A percentile compares a stretch with the other conserved stretches of the same genome.
phyloP scores from a whole-genome alignment of 1,140 invertebrate genomes.

The Manduca sexta region DNA sequence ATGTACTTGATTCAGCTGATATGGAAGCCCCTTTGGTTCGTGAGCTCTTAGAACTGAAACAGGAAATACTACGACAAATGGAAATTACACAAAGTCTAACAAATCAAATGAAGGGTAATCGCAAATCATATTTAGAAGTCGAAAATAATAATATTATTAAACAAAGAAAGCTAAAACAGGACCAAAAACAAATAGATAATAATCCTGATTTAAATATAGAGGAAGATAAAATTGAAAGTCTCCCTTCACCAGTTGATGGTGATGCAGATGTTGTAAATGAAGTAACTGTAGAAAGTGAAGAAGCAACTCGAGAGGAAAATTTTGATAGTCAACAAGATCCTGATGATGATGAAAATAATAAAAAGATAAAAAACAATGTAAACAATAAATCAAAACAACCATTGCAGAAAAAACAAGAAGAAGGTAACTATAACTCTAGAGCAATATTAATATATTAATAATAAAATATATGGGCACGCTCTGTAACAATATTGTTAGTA shows the following conservation, averaged over 20 bases:
- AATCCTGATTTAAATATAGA: slow-evolving; percentile 52
- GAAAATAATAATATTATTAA: slow-evolving; percentile 83
- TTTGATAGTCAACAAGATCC: slow-evolving; percentile 36
- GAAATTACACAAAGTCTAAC: slow-evolving; percentile 93
- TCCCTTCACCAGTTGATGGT: slow-evolving; percentile 37
- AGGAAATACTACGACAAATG: slow-evolving; percentile 95
- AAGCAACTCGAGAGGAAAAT: slow-evolving; percentile 38
- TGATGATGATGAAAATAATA: slow-evolving; percentile 48
- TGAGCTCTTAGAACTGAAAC: slow-evolving; percentile 88
- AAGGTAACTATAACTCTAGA: no score
- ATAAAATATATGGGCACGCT: no score
- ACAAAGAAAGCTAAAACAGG: slow-evolving; percentile 49
- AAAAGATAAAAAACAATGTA: slow-evolving; percentile 44
- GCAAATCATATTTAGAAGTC: slow-evolving; percentile 91
- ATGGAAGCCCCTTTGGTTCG: slow-evolving; percentile 89
- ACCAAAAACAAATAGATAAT: slow-evolving; percentile 33
- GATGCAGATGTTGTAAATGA: slow-evolving; percentile 56
- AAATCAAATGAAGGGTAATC: slow-evolving; percentile 87
- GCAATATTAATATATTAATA: no score
- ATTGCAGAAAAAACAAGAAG: slow-evolving; percentile 49
- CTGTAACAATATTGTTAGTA: no score
- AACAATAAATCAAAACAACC: slow-evolving; percentile 30
- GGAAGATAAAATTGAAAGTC: slow-evolving; percentile 67
- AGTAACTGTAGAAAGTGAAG: slow-evolving; percentile 54
- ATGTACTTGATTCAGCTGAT: slow-evolving; percentile 82